Base-by-base conservation (phyloP, 1,140 invertebrate species). In the Mycetomoellerius zeteki region DNA sequence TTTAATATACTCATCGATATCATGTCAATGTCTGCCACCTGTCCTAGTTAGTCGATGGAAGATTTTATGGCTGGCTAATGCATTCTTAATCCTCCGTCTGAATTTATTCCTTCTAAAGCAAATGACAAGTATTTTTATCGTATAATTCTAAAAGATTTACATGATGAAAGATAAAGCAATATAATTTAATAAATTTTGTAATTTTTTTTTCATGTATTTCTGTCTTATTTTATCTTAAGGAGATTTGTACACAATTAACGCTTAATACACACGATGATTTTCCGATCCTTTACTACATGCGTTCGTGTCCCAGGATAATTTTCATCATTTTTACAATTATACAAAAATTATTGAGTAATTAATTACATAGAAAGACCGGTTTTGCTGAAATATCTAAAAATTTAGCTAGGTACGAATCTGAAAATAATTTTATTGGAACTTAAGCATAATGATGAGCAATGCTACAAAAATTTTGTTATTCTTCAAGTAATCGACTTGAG, bases 1-100 rank as follows among this genome's bases (percentile, higher is more conserved):
- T 84, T 84, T 84, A 82, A 82, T 82, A 54, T 60, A 75, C 43
- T 37, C 14, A 50, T 75, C 54, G 80, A 75, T 56, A 50, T 3
- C 69, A 33, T 19, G 54, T 62, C 78, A 56, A 21, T 47, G 19
- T 67, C 43, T 33, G 58, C 3, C 14, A 24, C 37, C 58, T 60
- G 24, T 84, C 52, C 19, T 60, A 47, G 54, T 73, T 47, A 54
- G 16, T 73, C 47, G 52, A 82, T 50, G 37, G 33, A 58, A 19
- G 5, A 60, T 72, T 84, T 73, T 75, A 60, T 30, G 14, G 5
- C 2, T 8, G n/a, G 0, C 54, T 75, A 84, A 84, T 84, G 80
- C 54, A n/a, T 73, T 72, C 30, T 73, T 82, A 58, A 72, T 72
- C 12, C 10, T 33, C 3, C 14, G 21, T 12, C 67, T 43, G 10